phyloP scores from a whole-genome alignment of 2,888 invertebrate genomes.

The Macaria liturata region DNA sequence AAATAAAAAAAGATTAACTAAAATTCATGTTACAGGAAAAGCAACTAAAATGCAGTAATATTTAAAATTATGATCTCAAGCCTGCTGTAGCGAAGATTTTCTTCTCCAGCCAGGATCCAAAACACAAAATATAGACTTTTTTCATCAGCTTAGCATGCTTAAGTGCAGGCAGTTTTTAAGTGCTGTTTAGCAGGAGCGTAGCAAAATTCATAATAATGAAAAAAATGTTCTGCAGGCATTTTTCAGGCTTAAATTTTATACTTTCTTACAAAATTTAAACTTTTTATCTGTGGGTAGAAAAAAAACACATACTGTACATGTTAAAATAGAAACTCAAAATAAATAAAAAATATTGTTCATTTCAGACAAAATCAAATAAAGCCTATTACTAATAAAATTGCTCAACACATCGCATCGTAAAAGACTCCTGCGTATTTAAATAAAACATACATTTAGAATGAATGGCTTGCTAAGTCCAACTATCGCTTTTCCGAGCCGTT shows the following conservation, averaged over 20 bases:
- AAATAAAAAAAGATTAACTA: too few species aligned
- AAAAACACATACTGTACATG: too few species aligned
- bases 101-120: background rate
- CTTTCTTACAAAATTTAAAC: too few species aligned
- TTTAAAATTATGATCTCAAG: background rate
- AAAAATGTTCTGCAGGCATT: conserved; percentile 1
- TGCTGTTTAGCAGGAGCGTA: background rate
- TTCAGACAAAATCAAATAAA: too few species aligned
- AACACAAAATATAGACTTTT: conserved; percentile 3
- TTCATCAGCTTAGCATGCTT: conserved; percentile 1
- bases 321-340: too few species aligned
- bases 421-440: conserved; percentile 5
- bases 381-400: too few species aligned
- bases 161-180: conserved; percentile 1
- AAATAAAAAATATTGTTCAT: too few species aligned
- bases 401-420: too few species aligned
- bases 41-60: background rate
- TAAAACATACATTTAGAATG: conserved; percentile 34
- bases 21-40: too few species aligned
- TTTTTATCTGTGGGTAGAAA: too few species aligned
- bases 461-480: conserved; percentile 56
- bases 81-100: conserved; percentile 2
- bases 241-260: background rate
- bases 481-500: conserved; percentile 65
- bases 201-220: conserved; percentile 1